These are phyloP conservation scores for Gobio gobio DNA, from an alignment of 2,113 vertebrate species.

Conservation along the genomic window DNA sequence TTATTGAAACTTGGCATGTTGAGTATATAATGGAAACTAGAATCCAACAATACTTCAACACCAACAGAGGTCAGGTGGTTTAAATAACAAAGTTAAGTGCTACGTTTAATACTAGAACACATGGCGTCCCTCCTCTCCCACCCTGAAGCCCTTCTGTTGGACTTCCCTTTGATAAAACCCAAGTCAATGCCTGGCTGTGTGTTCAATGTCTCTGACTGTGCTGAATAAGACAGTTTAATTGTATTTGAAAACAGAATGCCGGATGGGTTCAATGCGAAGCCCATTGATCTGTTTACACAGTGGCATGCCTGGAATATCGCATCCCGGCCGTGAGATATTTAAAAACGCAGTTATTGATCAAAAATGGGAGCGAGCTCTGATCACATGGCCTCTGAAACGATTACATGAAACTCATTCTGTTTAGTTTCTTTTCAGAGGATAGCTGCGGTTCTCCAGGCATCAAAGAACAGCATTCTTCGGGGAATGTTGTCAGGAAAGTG, in stretches of 20 bases:
- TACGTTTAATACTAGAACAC: background rate
- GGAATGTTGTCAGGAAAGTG: slow-evolving; percentile 19
- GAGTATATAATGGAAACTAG: background rate
- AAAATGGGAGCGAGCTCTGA: slow-evolving; percentile 77
- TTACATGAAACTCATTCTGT: slow-evolving; percentile 79
- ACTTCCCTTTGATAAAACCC: slow-evolving; percentile 72
- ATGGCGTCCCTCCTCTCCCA: background rate
- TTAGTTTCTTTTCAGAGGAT: slow-evolving; percentile 65
- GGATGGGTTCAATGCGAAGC: slow-evolving; percentile 76
- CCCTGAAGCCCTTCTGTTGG: slow-evolving; percentile 45
- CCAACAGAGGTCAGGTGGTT: slow-evolving; percentile 3
- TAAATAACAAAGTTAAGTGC: background rate
- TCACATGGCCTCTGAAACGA: slow-evolving; percentile 79
- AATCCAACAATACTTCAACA: background rate
- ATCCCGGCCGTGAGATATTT: slow-evolving; percentile 85
- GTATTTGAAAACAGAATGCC: slow-evolving; percentile 86
- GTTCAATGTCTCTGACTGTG: slow-evolving; percentile 69
- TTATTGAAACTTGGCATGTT: background rate
- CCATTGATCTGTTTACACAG: slow-evolving; percentile 85
- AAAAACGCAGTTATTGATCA: slow-evolving; percentile 86
- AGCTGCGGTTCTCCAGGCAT: slow-evolving; percentile 52
- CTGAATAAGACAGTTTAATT: slow-evolving; percentile 79
- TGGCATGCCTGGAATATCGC: slow-evolving; percentile 82
- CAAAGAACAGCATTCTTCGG: background rate
- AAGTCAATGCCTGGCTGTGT: slow-evolving; percentile 70